Conservation (phyloP, 2,113 vertebrate genomes). For the Scartelaos histophorus region DNA sequence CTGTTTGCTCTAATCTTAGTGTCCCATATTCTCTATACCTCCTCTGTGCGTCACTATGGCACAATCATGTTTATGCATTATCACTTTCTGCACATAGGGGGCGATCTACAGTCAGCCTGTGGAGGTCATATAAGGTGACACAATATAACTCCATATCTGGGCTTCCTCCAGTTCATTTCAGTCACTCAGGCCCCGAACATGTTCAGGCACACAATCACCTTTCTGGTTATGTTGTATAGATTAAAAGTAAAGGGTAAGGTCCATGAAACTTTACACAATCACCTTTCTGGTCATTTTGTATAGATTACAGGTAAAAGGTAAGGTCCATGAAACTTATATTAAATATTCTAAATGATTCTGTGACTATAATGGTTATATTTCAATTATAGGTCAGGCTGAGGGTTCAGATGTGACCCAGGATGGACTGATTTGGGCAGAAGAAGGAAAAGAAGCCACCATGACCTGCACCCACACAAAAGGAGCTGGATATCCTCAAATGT, state of each 20-base stretch:
- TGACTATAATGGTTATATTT: neutral
- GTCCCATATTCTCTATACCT: neutral
- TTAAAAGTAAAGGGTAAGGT: neutral
- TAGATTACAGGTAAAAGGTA: too few relatives aligned
- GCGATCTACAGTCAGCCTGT: neutral
- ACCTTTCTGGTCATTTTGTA: too few relatives aligned
- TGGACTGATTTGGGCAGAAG: neutral
- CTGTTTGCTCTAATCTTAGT: neutral
- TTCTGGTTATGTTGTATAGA: neutral
- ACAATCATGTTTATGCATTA: neutral
- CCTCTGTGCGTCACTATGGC: neutral
- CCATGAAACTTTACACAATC: neutral
- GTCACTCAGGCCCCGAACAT: neutral
- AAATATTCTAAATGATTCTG: neutral
- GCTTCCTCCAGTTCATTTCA: neutral
- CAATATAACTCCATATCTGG: neutral
- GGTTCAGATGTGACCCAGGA: neutral
- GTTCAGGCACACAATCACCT: neutral
- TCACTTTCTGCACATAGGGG: conserved; percentile 1
- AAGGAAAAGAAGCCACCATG: conserved; percentile 17
- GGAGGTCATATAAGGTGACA: neutral
- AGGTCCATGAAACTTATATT: too few relatives aligned
- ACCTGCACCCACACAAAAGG: conserved; percentile 17
- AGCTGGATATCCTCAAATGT: conserved; percentile 26
- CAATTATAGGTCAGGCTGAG: neutral